phyloP scores from a whole-genome alignment of 2,113 vertebrate genomes.

The Catharus minimus region DNA sequence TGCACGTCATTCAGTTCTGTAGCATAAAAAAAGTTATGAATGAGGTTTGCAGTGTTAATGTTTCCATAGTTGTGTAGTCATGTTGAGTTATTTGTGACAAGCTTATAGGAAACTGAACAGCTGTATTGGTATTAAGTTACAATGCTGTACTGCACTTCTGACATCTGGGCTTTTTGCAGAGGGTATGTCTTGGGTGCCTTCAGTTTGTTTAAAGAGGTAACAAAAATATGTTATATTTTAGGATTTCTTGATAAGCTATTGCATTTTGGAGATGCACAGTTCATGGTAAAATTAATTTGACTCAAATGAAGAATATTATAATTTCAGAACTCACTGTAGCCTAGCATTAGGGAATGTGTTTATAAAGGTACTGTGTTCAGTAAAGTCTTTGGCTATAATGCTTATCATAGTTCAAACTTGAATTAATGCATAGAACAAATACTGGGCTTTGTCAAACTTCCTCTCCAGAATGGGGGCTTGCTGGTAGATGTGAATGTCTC shows the following conservation, averaged over 20 bases:
- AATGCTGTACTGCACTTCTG: background rate
- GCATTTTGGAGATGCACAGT: background rate
- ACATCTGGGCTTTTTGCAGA: background rate
- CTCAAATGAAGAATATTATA: background rate
- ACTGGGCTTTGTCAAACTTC: background rate
- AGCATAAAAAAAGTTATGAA: background rate
- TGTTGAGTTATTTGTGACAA: background rate
- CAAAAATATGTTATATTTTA: background rate
- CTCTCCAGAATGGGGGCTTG: constrained; percentile 82
- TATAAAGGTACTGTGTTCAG: background rate
- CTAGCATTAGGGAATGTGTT: background rate
- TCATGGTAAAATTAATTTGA: background rate
- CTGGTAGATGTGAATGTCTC: constrained; percentile 88
- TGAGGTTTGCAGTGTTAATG: background rate
- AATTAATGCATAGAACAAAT: background rate
- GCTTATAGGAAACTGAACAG: background rate
- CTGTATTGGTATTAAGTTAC: background rate
- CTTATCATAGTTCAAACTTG: background rate
- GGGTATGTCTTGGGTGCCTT: background rate
- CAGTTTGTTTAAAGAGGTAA: background rate
- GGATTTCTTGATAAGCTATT: background rate
- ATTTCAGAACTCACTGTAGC: background rate
- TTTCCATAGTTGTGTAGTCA: background rate
- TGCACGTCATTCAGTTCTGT: background rate
- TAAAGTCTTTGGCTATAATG: background rate